Evolutionary conservation across 2,888 invertebrate genomes (phyloP), one percentile per base, ranked within the genome.

Genomic region (Ganaspis brasiliensis): DNA sequence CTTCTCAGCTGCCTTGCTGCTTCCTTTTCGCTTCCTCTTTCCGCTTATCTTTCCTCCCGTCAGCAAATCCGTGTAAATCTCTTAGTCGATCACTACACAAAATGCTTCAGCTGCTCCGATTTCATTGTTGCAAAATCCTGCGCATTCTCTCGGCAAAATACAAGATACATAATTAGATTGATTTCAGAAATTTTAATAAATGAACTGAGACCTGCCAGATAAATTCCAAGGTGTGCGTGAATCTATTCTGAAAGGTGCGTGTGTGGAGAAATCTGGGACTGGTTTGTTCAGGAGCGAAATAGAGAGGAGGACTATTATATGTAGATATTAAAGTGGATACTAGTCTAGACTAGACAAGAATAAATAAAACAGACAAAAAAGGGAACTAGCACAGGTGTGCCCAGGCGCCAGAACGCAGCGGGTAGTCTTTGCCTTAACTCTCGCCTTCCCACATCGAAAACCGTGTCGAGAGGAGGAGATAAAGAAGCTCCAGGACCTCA

Each of bases 401-500:
- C 45, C 40, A 67, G 63, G 63, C 63, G 63, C 63, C 63, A 67
- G 63, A 35, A 21, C 63, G 12, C 63, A 63, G 40, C 63, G 21
- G 63, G 63, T 21, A 63, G 35, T 63, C 37, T 16, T 37, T 31
- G 9, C n/a, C 19, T 35, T 61, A 61, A 35, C 35, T 19, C 59
- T 35, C 59, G 19, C 59, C 59, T 67, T 21, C 40, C 40, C 63
- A 45, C 63, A 67, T 40, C 63, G 40, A 67, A 67, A 45, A 67
- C 40, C 63, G 40, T 67, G 63, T 67, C 63, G 40, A 37, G 40
- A 45, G 40, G 63, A 37, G 19, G 61, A 67, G 63, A 67, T 67
- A 67, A 67, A 67, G 63, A 67, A 67, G 45, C 40, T 63, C 19
- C 61, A 37, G 61, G 61, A 63, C 61, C 61, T 63, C 61, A 63